Percentiles rank a stretch among this genome's conserved stretches.
Evolutionary conservation across 2,888 invertebrate species (phyloP).

Genomic region (Morpho achilles): DNA sequence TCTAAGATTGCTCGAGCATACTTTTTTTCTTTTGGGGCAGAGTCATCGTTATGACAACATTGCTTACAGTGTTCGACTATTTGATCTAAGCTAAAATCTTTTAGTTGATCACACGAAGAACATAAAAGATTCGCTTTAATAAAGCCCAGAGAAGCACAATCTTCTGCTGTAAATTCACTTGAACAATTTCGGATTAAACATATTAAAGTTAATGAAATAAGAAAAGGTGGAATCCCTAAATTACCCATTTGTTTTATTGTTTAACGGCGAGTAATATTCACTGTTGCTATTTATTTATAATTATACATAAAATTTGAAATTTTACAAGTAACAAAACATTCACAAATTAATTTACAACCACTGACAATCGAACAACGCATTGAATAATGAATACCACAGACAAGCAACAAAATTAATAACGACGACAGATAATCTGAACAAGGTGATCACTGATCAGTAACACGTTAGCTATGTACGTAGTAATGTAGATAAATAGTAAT

Average conservation of each 20-base stretch:
- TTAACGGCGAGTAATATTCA: too few species aligned
- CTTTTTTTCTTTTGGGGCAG: conserved; percentile 82
- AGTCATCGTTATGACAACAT: conserved; percentile 89
- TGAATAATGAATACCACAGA: too few species aligned
- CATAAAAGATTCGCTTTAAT: conserved; percentile 92
- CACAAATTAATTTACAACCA: too few species aligned
- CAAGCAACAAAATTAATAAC: too few species aligned
- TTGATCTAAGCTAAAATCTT: conserved; percentile 84
- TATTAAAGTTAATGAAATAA: conserved; percentile 12
- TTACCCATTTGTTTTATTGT: conserved; percentile 2
- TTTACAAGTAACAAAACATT: too few species aligned
- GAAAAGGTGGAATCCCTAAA: conserved; percentile 6
- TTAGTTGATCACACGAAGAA: conserved; percentile 91
- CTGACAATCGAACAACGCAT: too few species aligned
- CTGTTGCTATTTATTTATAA: neutral
- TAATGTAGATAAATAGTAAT: too few species aligned
- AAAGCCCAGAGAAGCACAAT: conserved; percentile 92
- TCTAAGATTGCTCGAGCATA: conserved; percentile 96
- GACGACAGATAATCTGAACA: too few species aligned
- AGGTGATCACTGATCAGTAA: too few species aligned
- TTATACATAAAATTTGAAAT: neutral
- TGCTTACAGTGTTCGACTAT: conserved; percentile 85
- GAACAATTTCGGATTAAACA: conserved; percentile 25
- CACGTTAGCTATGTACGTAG: too few species aligned
- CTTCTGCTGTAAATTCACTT: conserved; percentile 85